phyloP scores from a whole-genome alignment of 2,888 invertebrate genomes.

The Dasypogon diadema region DNA sequence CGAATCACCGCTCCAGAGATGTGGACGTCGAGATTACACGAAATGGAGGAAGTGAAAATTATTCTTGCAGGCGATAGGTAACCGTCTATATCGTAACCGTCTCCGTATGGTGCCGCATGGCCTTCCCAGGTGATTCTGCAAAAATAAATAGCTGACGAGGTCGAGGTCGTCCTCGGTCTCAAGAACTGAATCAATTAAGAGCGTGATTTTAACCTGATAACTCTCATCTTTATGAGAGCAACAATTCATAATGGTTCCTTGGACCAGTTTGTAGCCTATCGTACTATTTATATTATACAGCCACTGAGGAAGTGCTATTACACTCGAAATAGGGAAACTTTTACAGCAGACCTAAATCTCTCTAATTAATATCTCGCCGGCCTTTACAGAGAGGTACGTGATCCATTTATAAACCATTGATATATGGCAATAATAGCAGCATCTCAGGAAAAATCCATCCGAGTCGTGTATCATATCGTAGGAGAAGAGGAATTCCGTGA shows the following conservation, averaged over 20 bases:
- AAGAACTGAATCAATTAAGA: slow-evolving; percentile 43
- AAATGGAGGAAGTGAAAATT: slow-evolving; percentile 44
- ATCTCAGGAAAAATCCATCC: slow-evolving; percentile 8
- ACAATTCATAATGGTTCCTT: background rate
- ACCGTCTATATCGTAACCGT: background rate
- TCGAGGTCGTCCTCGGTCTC: slow-evolving; percentile 27
- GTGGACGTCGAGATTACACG: slow-evolving; percentile 23
- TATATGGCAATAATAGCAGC: slow-evolving; percentile 31
- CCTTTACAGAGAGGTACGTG: slow-evolving; percentile 4
- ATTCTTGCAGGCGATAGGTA: background rate
- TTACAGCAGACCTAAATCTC: slow-evolving; percentile 1
- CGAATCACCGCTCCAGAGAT: background rate
- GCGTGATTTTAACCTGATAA: background rate
- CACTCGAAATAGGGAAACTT: too few species aligned
- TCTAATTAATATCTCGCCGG: slow-evolving; percentile 23
- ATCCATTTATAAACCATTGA: slow-evolving; percentile 38
- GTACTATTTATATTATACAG: too few species aligned
- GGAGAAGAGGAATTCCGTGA: slow-evolving; percentile 39
- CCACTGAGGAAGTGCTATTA: background rate
- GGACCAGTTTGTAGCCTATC: background rate
- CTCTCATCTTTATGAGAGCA: background rate
- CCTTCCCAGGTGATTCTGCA: slow-evolving; percentile 8
- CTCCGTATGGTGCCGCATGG: background rate
- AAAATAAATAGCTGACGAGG: slow-evolving; percentile 35
- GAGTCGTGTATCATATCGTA: slow-evolving; percentile 44